Conservation (phyloP, 1,140 invertebrate species). For the Drosophila leontia region DNA sequence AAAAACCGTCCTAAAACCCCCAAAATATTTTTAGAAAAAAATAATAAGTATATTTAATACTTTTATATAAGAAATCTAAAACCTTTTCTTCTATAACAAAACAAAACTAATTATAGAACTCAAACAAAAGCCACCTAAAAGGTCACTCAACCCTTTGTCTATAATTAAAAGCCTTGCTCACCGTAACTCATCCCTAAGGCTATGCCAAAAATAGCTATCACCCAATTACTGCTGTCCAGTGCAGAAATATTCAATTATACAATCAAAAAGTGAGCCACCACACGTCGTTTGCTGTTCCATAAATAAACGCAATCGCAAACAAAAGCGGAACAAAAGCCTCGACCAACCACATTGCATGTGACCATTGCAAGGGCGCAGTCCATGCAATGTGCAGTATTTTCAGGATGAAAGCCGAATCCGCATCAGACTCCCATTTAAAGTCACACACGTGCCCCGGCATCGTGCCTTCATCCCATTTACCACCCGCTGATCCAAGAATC, state of each 20-base stretch:
- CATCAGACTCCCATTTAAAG: constrained; percentile 11
- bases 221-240: constrained; percentile 11
- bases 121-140: neutral
- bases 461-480: constrained; percentile 19
- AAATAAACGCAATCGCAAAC: constrained; percentile 24
- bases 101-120: neutral
- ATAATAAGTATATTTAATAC: too few relatives aligned
- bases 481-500: constrained; percentile 10
- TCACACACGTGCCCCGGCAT: constrained; percentile 53
- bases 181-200: neutral
- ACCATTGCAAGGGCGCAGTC: constrained; percentile 24
- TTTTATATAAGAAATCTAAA: neutral
- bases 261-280: neutral
- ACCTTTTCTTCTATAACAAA: too few relatives aligned
- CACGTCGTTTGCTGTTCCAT: neutral
- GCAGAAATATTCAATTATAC: constrained; percentile 22
- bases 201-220: constrained; percentile 7
- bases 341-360: constrained; percentile 34
- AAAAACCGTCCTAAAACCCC: too few relatives aligned
- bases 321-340: constrained; percentile 13
- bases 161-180: neutral
- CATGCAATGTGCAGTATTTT: constrained; percentile 29
- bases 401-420: constrained; percentile 12
- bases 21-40: neutral
- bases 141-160: constrained; percentile 1